Evolutionary conservation across 2,888 invertebrate species (phyloP).

Genomic region (Merodon equestris): DNA sequence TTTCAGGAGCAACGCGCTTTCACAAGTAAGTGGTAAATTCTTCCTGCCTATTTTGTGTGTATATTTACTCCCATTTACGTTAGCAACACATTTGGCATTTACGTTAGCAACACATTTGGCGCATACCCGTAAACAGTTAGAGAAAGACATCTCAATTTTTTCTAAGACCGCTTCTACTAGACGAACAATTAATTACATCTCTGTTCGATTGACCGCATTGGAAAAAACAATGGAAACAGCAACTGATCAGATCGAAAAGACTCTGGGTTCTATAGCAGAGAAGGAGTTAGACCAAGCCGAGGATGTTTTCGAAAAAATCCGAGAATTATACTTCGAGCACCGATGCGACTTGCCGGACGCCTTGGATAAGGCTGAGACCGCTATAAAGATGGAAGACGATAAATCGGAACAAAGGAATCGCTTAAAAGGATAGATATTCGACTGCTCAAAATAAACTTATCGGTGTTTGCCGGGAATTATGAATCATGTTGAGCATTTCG

Average conservation of each 20-base stretch:
- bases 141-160: constrained; percentile 12
- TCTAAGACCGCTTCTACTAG: constrained; percentile 7
- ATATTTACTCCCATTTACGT: background rate
- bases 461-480: constrained; percentile 7
- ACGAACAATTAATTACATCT: constrained; percentile 4
- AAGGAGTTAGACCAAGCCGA: constrained; percentile 6
- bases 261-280: background rate
- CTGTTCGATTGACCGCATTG: background rate
- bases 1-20: constrained; percentile 1
- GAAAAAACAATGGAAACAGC: constrained; percentile 17
- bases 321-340: background rate
- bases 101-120: background rate
- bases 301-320: background rate
- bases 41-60: background rate
- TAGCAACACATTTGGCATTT: background rate
- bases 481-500: constrained; percentile 2
- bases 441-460: constrained; percentile 3
- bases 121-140: background rate
- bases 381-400: constrained; percentile 1
- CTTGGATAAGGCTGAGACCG: background rate
- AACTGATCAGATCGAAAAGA: background rate
- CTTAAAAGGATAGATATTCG: constrained; percentile 4
- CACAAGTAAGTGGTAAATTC: constrained; percentile 8
- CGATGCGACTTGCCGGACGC: constrained; percentile 4
- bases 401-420: too few relatives aligned